Percentiles rank a stretch among this genome's conserved stretches.
Evolutionary conservation across 1,140 invertebrate species (phyloP).

Genomic region (Ectropis grisescens): DNA sequence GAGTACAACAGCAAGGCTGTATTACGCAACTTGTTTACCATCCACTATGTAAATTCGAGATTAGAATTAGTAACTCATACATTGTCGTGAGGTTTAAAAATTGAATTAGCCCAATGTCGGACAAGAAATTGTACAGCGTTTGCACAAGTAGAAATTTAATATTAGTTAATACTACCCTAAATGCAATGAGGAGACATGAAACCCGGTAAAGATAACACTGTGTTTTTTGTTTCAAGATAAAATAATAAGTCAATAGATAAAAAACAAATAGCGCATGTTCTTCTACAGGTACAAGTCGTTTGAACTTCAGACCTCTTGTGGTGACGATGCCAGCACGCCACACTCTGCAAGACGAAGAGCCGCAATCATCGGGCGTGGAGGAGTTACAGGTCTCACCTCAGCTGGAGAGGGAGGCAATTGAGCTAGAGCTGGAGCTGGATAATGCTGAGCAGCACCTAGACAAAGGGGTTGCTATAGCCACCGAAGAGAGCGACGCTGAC

Average conservation of each 20-base stretch:
- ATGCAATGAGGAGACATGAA: too few species aligned
- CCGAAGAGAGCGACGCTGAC: constrained; percentile 49
- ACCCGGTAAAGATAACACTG: too few species aligned
- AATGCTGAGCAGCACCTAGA: constrained; percentile 45
- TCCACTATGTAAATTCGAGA: constrained; percentile 12
- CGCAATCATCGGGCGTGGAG: constrained; percentile 23
- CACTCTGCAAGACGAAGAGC: constrained; percentile 14
- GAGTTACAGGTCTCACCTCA: constrained; percentile 44
- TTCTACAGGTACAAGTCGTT: constrained; percentile 24
- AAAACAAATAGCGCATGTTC: not conserved
- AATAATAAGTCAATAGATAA: not conserved
- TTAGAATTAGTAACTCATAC: constrained; percentile 8
- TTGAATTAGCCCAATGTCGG: too few species aligned
- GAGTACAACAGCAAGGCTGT: constrained; percentile 8
- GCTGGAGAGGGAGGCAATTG: constrained; percentile 37
- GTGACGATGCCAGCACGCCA: constrained; percentile 39
- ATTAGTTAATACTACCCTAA: too few species aligned
- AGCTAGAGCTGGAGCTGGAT: constrained; percentile 38
- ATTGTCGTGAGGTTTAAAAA: constrained; percentile 6
- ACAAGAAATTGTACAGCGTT: too few species aligned
- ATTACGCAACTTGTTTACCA: constrained; percentile 14
- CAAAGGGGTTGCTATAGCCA: constrained; percentile 38
- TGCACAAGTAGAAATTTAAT: too few species aligned
- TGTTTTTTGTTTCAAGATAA: too few species aligned
- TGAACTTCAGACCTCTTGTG: constrained; percentile 40